A percentile compares a stretch with the other conserved stretches of the same genome.
These are phyloP conservation scores for Tragelaphus buxtoni DNA, from an alignment of 2,113 vertebrate species.

Conservation along the genomic window DNA sequence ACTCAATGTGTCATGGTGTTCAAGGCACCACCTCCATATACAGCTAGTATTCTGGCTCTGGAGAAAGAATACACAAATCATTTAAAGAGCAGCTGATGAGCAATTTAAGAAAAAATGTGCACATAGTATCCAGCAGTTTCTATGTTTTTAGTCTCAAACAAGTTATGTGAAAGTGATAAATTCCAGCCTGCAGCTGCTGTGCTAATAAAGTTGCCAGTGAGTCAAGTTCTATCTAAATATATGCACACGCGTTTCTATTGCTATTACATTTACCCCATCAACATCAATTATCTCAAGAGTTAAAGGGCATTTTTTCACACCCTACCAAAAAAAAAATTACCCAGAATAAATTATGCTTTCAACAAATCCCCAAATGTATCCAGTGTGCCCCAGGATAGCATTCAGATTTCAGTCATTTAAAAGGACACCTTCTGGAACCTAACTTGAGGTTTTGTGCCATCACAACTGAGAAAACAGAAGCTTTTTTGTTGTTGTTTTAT, in stretches of 20 bases:
- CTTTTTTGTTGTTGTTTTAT: background rate
- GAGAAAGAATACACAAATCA: background rate
- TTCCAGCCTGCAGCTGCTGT: background rate
- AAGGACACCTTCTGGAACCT: background rate
- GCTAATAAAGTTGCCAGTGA: conserved; percentile 30
- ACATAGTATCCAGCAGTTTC: background rate
- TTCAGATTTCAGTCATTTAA: background rate
- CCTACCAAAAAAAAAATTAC: background rate
- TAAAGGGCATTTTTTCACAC: conserved; percentile 35
- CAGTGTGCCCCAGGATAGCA: background rate
- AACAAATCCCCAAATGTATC: conserved; percentile 34
- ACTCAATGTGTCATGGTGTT: background rate
- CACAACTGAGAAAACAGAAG: background rate
- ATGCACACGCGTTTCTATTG: background rate
- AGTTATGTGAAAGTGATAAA: conserved; percentile 37
- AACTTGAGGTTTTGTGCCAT: no score
- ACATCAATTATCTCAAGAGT: conserved; percentile 33
- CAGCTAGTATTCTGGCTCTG: background rate
- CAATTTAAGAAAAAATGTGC: background rate
- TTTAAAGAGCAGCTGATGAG: conserved; percentile 14
- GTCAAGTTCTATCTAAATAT: background rate
- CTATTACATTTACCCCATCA: background rate
- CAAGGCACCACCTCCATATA: background rate
- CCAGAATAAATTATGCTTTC: conserved; percentile 33
- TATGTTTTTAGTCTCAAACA: background rate